Evolutionary conservation across 2,113 vertebrate species (phyloP).

Genomic region (cattle (Bos taurus)): ARS-UCD2.0 NC_037331.1:33940001-33940500

Average conservation of each 20-base stretch:
- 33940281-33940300: not conserved
- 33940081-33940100: not conserved
- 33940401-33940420: not conserved
- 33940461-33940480: not conserved
- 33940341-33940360: not conserved
- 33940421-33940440: not conserved
- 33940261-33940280: not conserved
- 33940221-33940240: not conserved
- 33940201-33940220: not conserved
- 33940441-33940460: not conserved
- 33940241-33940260: not conserved
- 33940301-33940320: not conserved
- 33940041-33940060: not conserved
- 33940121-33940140: not conserved
- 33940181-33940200: not conserved
- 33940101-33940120: not conserved
- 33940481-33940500: not conserved
- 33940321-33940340: not conserved
- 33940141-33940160: not conserved
- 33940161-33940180: not conserved
- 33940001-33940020: not conserved
- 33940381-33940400: not conserved
- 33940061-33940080: not conserved
- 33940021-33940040: not conserved
- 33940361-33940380: not conserved